Percentiles rank a stretch among this genome's conserved stretches.
Conservation (phyloP, 2,113 vertebrate genomes). For the Microtus ochrogaster region DNA sequence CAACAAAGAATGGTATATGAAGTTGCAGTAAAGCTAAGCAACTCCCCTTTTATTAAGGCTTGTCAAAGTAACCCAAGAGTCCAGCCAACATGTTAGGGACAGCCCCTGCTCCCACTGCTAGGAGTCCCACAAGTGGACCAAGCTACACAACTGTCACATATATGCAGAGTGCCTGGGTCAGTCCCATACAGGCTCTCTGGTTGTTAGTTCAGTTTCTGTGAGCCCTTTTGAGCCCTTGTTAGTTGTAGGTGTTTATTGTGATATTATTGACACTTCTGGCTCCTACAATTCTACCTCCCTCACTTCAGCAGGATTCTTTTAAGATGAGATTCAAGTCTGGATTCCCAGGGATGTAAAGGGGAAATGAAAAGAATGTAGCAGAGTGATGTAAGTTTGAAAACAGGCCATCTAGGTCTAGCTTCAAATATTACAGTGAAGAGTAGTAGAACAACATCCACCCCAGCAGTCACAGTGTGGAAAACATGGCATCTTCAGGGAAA, state of each 20-base stretch:
- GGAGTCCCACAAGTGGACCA: neutral
- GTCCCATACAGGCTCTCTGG: too few species aligned
- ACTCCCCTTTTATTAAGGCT: neutral
- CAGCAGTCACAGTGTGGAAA: neutral
- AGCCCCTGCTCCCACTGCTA: neutral
- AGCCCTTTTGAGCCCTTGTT: neutral
- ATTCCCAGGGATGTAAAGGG: neutral
- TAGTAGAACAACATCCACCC: neutral
- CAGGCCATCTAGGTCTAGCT: rapidly evolving
- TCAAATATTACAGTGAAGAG: neutral
- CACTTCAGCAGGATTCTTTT: neutral
- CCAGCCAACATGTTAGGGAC: neutral
- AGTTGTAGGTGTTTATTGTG: neutral
- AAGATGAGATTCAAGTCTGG: neutral
- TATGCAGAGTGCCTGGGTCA: neutral
- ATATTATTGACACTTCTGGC: neutral
- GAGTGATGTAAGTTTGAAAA: neutral
- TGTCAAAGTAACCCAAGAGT: neutral
- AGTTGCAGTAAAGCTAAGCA: neutral
- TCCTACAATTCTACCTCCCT: neutral
- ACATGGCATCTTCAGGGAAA: neutral
- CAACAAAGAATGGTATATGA: neutral
- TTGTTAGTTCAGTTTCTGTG: neutral
- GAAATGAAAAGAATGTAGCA: neutral
- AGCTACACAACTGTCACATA: neutral